phyloP scores from a whole-genome alignment of 1,140 invertebrate genomes.

The Papilio polytes region DNA sequence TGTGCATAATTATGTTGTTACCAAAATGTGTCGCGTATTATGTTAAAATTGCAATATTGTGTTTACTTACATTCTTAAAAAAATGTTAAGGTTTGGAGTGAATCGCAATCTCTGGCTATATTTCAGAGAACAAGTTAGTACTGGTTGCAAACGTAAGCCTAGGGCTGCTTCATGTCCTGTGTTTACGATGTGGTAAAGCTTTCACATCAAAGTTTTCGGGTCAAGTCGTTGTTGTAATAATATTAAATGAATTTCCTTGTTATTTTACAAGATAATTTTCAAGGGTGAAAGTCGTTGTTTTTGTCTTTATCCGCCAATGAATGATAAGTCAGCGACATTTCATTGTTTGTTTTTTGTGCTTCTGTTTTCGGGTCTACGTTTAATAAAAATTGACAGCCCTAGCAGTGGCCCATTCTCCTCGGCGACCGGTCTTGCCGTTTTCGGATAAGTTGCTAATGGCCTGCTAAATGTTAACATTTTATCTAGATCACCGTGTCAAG shows the following conservation, averaged over 20 bases:
- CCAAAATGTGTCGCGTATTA: background rate
- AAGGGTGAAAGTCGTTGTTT: too few relatives aligned
- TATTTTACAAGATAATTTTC: too few relatives aligned
- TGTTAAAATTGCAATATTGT: background rate
- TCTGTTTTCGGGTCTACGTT: too few relatives aligned
- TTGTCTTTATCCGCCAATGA: too few relatives aligned
- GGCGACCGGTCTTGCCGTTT: conserved; percentile 16
- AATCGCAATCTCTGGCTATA: background rate
- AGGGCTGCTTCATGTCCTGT: background rate
- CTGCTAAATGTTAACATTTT: conserved; percentile 32
- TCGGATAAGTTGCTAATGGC: conserved; percentile 23
- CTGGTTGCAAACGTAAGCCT: background rate
- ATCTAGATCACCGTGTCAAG: conserved; percentile 10
- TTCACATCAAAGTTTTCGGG: too few relatives aligned
- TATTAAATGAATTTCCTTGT: too few relatives aligned
- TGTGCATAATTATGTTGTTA: too few relatives aligned
- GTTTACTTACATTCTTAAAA: background rate
- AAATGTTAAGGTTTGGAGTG: background rate
- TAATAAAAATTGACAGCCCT: too few relatives aligned
- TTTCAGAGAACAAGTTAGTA: conserved; percentile 22
- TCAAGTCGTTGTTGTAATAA: too few relatives aligned
- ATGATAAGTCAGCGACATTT: too few relatives aligned
- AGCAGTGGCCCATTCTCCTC: background rate
- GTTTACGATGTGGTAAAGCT: background rate
- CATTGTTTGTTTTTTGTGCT: too few relatives aligned